These are phyloP conservation scores for Leptestheria dahalacensis DNA, from an alignment of 1,140 invertebrate species.

Conservation along the genomic window DNA sequence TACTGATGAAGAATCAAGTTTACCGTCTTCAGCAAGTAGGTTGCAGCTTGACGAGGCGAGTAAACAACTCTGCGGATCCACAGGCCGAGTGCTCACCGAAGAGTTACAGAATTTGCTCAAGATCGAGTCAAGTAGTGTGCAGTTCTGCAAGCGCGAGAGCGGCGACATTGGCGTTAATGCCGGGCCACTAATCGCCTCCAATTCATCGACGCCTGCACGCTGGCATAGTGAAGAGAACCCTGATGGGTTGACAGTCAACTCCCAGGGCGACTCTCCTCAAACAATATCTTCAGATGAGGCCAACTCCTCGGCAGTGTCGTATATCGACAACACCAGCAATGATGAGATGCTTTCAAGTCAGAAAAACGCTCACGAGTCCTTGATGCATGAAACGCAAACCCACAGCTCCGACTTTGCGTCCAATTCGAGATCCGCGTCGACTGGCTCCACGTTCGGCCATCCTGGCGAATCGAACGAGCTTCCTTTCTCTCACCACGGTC, in stretches of 20 bases:
- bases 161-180: background rate
- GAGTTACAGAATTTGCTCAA: conserved; percentile 10
- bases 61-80: background rate
- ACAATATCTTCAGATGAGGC: background rate
- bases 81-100: background rate
- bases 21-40: background rate
- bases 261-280: background rate
- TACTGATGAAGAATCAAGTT: background rate
- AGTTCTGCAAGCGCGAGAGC: background rate
- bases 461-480: background rate
- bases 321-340: background rate
- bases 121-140: background rate
- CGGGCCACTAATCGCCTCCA: background rate
- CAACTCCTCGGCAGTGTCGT: background rate
- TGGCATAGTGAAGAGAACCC: background rate
- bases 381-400: background rate
- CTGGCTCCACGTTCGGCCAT: background rate
- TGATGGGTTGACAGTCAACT: conserved; percentile 1
- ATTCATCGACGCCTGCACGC: background rate
- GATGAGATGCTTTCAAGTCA: background rate
- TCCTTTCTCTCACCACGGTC: background rate
- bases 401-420: background rate
- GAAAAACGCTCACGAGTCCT: background rate
- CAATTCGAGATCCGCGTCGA: background rate
- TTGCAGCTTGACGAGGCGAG: background rate